phyloP scores from a whole-genome alignment of 37 sponge, comb jelly and placozoan species.

The Dysidea cf. avara region DNA sequence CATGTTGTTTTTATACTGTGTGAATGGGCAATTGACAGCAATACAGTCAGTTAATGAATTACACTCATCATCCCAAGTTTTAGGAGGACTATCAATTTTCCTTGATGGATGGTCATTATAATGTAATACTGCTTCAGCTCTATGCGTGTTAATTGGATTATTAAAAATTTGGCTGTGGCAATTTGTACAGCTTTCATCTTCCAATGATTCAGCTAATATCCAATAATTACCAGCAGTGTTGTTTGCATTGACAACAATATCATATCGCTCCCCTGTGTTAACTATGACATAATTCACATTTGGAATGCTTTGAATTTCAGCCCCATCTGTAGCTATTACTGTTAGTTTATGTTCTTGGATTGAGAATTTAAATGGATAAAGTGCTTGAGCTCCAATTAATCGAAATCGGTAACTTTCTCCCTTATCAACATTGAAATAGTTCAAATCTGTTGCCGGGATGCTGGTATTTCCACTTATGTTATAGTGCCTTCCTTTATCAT shows the following conservation, averaged over 20 bases:
- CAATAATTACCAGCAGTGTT: constrained; percentile 29
- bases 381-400: constrained; percentile 66
- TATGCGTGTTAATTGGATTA: neutral
- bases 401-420: constrained; percentile 69
- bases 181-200: neutral
- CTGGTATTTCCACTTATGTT: neutral
- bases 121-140: constrained; percentile 66
- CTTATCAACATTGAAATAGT: neutral
- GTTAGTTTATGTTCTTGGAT: constrained; percentile 75
- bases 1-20: constrained; percentile 37
- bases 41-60: constrained; percentile 13
- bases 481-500: constrained; percentile 60
- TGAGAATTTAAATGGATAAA: constrained; percentile 57
- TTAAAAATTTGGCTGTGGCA: neutral
- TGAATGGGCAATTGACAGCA: constrained; percentile 82
- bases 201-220: constrained; percentile 58
- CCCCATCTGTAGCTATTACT: constrained; percentile 77
- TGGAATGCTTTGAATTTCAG: constrained; percentile 39
- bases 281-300: constrained; percentile 67
- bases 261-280: constrained; percentile 81
- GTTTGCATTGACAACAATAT: constrained; percentile 24
- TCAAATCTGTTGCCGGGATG: neutral
- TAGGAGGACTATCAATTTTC: no score
- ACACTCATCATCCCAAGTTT: neutral
- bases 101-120: constrained; percentile 1